Evolutionary conservation across 2,888 invertebrate species (phyloP).

Genomic region (Orthosia gracilis): DNA sequence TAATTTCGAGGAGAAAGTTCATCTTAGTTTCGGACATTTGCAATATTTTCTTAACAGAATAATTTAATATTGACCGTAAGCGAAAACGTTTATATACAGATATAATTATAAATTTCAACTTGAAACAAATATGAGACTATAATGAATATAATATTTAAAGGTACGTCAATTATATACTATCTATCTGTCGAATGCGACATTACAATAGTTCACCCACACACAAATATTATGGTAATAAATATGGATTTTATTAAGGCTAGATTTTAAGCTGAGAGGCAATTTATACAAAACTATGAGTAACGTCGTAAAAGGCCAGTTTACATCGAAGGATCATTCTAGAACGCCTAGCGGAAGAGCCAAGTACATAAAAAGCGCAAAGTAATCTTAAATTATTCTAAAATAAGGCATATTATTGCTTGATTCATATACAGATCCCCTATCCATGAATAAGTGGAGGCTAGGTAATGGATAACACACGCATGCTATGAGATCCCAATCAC

Average conservation of each 20-base stretch:
- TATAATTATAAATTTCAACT: conserved; percentile 73
- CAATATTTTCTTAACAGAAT: conserved; percentile 78
- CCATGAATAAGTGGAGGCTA: conserved; percentile 9
- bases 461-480: not conserved
- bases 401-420: conserved; percentile 56
- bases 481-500: conserved; percentile 11
- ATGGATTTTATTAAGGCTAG: conserved; percentile 66
- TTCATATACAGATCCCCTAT: conserved; percentile 27
- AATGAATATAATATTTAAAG: conserved; percentile 77
- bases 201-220: conserved; percentile 76
- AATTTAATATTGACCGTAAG: conserved; percentile 74
- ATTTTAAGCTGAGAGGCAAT: conserved; percentile 69
- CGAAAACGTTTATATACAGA: conserved; percentile 83
- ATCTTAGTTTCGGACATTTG: conserved; percentile 82
- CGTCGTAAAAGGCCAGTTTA: conserved; percentile 53
- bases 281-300: conserved; percentile 61
- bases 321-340: conserved; percentile 38
- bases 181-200: conserved; percentile 77
- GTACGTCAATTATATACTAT: conserved; percentile 79
- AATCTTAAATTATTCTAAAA: conserved; percentile 6
- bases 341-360: conserved; percentile 39
- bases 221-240: conserved; percentile 69
- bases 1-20: conserved; percentile 79
- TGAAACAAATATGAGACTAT: conserved; percentile 75
- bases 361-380: conserved; percentile 52